Percentiles rank a stretch among this genome's conserved stretches.
Conservation (phyloP, 92 coral and sea anemone genomes). For the Desmophyllum pertusum region DNA sequence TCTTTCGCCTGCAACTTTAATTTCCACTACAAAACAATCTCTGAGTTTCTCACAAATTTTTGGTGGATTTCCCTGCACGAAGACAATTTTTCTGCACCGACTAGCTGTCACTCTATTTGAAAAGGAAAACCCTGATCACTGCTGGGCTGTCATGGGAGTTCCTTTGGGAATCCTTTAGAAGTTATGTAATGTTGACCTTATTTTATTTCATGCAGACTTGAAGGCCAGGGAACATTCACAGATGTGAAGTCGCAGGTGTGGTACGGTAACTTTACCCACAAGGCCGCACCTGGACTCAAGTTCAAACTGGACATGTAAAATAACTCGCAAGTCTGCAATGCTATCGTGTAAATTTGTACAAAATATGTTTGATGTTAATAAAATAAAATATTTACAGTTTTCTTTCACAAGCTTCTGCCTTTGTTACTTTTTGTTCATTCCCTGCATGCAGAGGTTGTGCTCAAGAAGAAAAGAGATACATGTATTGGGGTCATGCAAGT, state of each 20-base stretch:
- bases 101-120: background rate
- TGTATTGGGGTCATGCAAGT: no score
- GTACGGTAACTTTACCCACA: slow-evolving; percentile 89
- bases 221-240: slow-evolving; percentile 90
- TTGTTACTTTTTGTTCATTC: no score
- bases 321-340: background rate
- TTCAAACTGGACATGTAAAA: slow-evolving; percentile 80
- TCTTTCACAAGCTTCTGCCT: no score
- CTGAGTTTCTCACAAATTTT: no score
- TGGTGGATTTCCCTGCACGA: no score
- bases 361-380: background rate
- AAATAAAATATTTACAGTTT: background rate
- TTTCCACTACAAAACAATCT: no score
- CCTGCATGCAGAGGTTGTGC: no score
- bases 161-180: background rate
- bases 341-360: background rate
- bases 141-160: background rate
- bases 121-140: background rate
- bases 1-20: no score
- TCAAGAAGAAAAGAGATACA: no score
- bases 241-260: slow-evolving; percentile 90
- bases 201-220: slow-evolving; percentile 48
- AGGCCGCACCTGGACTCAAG: slow-evolving; percentile 91
- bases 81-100: no score
- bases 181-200: background rate